A percentile compares a stretch with the other conserved stretches of the same genome.
phyloP scores from a whole-genome alignment of 2,888 invertebrate genomes.

The Nomada hirtipes region DNA sequence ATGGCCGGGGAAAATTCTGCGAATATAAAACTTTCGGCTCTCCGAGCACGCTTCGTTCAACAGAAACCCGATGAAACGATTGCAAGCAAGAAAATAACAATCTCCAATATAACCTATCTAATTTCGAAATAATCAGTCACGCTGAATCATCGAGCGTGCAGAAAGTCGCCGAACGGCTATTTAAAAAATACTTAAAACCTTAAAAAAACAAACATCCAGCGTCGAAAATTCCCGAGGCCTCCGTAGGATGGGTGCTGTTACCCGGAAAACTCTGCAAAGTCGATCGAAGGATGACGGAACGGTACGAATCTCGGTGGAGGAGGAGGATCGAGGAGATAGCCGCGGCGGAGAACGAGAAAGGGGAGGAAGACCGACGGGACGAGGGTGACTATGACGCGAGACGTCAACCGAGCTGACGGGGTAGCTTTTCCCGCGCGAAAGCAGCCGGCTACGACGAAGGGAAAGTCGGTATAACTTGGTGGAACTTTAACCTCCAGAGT shows the following conservation, averaged over 20 bases:
- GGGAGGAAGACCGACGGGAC: constrained; percentile 60
- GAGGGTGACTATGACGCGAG: constrained; percentile 77
- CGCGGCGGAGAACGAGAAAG: constrained; percentile 39
- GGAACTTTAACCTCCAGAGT: constrained; percentile 80
- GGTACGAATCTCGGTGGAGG: constrained; percentile 32
- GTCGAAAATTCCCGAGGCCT: not conserved
- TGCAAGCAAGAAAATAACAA: not conserved
- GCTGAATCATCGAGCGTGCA: too few relatives aligned
- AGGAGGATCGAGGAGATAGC: constrained; percentile 36
- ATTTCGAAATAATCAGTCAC: too few relatives aligned
- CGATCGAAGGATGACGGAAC: constrained; percentile 31
- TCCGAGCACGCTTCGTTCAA: constrained; percentile 17
- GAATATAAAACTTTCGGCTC: constrained; percentile 29
- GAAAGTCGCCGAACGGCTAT: too few relatives aligned
- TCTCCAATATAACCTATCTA: not conserved
- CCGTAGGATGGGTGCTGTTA: not conserved
- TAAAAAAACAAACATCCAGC: not conserved
- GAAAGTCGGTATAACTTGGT: constrained; percentile 82
- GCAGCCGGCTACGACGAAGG: constrained; percentile 38
- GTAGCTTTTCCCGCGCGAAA: constrained; percentile 60
- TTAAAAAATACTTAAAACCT: not conserved
- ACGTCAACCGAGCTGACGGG: constrained; percentile 76
- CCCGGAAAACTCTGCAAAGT: constrained; percentile 25
- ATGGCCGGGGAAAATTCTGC: constrained; percentile 35
- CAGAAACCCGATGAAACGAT: constrained; percentile 7